Percentiles rank a stretch among this genome's conserved stretches.
These are phyloP conservation scores for Recurvirostra avosetta DNA, from an alignment of 2,113 vertebrate species.

Conservation along the genomic window DNA sequence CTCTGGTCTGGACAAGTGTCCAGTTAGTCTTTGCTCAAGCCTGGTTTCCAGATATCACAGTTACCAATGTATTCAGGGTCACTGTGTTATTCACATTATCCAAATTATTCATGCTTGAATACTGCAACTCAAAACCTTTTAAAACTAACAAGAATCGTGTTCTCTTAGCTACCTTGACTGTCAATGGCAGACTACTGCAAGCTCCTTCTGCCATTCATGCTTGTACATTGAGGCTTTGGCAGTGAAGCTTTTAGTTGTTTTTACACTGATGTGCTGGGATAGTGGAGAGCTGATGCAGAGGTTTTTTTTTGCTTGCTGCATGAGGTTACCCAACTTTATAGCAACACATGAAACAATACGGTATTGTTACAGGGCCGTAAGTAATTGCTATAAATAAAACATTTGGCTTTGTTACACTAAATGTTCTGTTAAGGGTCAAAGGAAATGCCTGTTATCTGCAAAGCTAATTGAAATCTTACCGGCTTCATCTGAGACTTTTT, in stretches of 20 bases:
- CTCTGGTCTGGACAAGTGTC: neutral
- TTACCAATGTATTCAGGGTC: neutral
- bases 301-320: neutral
- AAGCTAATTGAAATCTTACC: neutral
- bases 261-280: neutral
- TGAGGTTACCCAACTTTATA: neutral
- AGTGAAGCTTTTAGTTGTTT: neutral
- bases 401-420: neutral
- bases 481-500: neutral
- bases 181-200: neutral
- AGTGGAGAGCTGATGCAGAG: neutral
- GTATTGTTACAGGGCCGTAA: neutral
- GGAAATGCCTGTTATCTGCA: neutral
- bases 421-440: neutral
- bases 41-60: neutral
- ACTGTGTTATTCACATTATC: neutral
- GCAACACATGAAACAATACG: neutral
- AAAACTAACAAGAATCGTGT: neutral
- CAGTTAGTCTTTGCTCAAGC: neutral
- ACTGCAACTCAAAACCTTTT: neutral
- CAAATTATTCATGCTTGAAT: neutral
- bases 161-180: neutral
- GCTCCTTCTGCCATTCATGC: neutral
- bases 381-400: neutral
- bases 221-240: neutral